Evolutionary conservation across 2,113 vertebrate genomes (phyloP).

Genomic region (Daphoenositta chrysoptera): DNA sequence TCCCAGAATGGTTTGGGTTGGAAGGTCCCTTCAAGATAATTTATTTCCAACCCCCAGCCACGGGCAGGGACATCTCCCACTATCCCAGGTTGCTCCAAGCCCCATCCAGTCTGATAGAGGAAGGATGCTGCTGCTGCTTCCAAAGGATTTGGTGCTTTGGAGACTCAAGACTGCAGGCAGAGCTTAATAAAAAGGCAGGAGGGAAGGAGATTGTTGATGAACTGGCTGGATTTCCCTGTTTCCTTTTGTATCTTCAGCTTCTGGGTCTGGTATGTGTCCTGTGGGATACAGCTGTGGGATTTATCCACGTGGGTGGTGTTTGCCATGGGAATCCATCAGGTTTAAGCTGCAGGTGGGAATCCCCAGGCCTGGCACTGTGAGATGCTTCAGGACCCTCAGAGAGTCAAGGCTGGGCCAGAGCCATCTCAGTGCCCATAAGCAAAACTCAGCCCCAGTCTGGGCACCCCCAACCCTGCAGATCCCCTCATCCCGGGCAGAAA

Average conservation of each 20-base stretch:
- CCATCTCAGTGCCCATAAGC: not conserved
- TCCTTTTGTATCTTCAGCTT: not conserved
- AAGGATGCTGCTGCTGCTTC: not conserved
- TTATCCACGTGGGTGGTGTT: not conserved
- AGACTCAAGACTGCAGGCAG: not conserved
- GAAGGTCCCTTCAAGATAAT: not conserved
- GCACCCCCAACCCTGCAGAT: not conserved
- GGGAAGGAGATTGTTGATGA: not conserved
- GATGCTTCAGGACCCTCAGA: not conserved
- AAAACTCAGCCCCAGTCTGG: accelerated
- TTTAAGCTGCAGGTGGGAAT: not conserved
- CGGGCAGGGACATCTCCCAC: not conserved
- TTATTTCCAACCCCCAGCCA: not conserved
- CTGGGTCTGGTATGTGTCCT: not conserved
- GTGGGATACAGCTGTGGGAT: not conserved
- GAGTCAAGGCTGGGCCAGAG: not conserved
- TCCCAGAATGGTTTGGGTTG: not conserved
- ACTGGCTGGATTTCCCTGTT: not conserved
- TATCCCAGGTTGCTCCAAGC: not conserved
- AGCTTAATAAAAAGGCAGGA: not conserved
- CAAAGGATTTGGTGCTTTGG: not conserved
- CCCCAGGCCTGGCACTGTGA: not conserved
- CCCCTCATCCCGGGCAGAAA: not conserved
- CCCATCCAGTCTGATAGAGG: not conserved
- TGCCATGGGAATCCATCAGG: not conserved